Conservation (phyloP, 2,113 vertebrate species). For the Tichodroma muraria region DNA sequence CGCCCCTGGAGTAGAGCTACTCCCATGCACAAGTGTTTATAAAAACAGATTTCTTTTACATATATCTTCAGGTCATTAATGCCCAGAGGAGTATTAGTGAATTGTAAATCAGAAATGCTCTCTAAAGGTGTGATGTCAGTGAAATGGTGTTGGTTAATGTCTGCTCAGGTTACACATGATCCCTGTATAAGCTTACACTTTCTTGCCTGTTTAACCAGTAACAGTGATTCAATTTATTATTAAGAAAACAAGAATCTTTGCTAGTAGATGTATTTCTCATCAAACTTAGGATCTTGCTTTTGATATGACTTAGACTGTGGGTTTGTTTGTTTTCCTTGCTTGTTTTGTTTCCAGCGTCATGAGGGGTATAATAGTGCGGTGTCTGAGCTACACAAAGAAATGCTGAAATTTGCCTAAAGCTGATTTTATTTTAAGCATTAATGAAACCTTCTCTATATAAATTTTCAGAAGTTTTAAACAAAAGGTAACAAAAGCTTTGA, state of each 20-base stretch:
- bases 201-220: background rate
- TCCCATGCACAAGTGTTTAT: background rate
- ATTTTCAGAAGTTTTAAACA: background rate
- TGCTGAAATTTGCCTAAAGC: background rate
- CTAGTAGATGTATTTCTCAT: background rate
- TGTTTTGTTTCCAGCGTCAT: background rate
- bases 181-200: background rate
- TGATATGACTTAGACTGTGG: background rate
- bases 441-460: background rate
- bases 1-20: background rate
- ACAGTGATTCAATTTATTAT: background rate
- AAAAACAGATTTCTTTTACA: background rate
- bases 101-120: background rate
- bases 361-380: background rate
- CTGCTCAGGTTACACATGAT: background rate
- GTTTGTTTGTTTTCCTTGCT: background rate
- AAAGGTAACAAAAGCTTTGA: background rate
- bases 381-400: background rate
- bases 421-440: background rate
- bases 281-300: background rate
- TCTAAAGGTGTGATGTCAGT: background rate
- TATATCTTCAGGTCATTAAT: slow-evolving; percentile 6
- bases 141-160: background rate
- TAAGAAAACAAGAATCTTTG: background rate
- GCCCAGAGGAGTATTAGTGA: background rate